A percentile compares a stretch with the other conserved stretches of the same genome.
Conservation (phyloP, 2,888 invertebrate genomes). For the Melikaiella ostensackeni region DNA sequence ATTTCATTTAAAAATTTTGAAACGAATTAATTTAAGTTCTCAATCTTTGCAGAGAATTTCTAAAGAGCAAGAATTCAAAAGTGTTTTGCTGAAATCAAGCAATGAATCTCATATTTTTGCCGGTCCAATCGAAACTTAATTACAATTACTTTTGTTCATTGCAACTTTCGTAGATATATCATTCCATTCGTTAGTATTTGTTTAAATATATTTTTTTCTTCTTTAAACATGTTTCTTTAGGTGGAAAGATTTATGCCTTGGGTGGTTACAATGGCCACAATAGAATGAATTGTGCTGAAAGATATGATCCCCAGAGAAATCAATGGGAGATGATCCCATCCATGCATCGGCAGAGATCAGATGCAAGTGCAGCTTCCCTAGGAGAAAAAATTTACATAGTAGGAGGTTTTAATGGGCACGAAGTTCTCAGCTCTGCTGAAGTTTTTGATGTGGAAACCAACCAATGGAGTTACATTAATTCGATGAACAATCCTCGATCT, state of each 20-base stretch:
- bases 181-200: no score
- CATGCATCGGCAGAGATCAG: constrained; percentile 88
- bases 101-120: no score
- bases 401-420: constrained; percentile 89
- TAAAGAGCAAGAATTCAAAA: no score
- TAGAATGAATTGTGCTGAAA: constrained; percentile 87
- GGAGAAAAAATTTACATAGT: constrained; percentile 87
- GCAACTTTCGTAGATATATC: no score
- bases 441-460: constrained; percentile 84
- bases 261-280: constrained; percentile 90
- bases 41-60: no score
- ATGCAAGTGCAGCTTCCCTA: constrained; percentile 86
- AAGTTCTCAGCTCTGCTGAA: constrained; percentile 87
- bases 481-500: constrained; percentile 86
- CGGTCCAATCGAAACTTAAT: no score
- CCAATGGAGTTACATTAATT: constrained; percentile 86
- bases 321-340: constrained; percentile 88
- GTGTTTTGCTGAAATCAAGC: no score
- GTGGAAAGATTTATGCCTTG: constrained; percentile 87
- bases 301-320: constrained; percentile 86
- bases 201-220: background rate
- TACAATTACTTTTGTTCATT: no score
- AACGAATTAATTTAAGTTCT: no score
- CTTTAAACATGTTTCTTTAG: constrained; percentile 64
- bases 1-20: no score